Percentiles rank a stretch among this genome's conserved stretches.
Evolutionary conservation across 2,888 invertebrate species (phyloP).

Genomic region (Drosophila diplacantha): DNA sequence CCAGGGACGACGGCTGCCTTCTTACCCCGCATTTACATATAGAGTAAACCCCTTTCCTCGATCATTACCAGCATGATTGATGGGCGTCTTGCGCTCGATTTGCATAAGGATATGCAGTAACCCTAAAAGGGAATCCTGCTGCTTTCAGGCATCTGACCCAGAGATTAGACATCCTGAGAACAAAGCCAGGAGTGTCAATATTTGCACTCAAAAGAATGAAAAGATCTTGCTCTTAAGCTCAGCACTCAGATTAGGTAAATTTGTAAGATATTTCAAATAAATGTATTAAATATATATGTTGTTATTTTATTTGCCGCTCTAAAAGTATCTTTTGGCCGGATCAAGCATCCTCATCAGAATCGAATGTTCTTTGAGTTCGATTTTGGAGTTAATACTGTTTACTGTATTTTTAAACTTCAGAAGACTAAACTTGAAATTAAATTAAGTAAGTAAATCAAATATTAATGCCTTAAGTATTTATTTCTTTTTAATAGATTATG

Average conservation of each 20-base stretch:
- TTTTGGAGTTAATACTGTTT: neutral
- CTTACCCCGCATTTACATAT: slow-evolving; percentile 32
- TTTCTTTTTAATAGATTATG: neutral
- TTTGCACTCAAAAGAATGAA: slow-evolving; percentile 27
- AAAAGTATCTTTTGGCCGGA: neutral
- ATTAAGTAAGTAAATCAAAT: neutral
- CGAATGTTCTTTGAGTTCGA: neutral
- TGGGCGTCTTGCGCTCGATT: slow-evolving; percentile 52
- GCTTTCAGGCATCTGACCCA: slow-evolving; percentile 30
- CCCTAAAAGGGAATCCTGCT: slow-evolving; percentile 10
- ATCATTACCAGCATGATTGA: slow-evolving; percentile 65
- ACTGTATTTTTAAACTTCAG: neutral
- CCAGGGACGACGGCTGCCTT: slow-evolving; percentile 31
- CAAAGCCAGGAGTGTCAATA: slow-evolving; percentile 55
- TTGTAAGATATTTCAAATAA: neutral
- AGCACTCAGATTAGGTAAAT: neutral
- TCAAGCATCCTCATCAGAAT: neutral
- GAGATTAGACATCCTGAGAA: slow-evolving; percentile 57
- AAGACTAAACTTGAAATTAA: no score
- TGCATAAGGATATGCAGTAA: slow-evolving; percentile 55
- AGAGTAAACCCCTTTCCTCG: slow-evolving; percentile 9
- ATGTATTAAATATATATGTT: neutral
- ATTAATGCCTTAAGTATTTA: neutral
- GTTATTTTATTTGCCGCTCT: neutral
- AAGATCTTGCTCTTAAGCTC: neutral